A percentile compares a stretch with the other conserved stretches of the same genome.
phyloP scores from a whole-genome alignment of 2,113 vertebrate species.

The Narcine bancroftii region DNA sequence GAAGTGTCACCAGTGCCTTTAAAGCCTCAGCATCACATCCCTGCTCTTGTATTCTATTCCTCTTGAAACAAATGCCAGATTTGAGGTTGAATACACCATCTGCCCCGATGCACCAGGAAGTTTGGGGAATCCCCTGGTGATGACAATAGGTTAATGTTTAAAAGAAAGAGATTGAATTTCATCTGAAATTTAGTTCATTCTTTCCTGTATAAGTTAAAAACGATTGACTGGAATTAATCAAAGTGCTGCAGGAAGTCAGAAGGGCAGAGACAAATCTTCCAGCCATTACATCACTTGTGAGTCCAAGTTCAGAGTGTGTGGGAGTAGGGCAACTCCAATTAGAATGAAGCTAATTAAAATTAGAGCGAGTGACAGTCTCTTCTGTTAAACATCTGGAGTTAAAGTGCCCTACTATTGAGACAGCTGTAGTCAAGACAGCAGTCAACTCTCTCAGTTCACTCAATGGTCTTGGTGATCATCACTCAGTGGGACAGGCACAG shows the following conservation, averaged over 20 bases:
- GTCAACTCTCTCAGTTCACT: neutral
- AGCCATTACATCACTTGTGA: neutral
- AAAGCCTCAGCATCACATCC: no score
- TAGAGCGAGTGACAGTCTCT: neutral
- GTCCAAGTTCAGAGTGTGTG: neutral
- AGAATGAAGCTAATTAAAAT: neutral
- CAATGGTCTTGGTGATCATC: neutral
- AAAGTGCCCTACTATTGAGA: neutral
- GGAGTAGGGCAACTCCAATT: neutral
- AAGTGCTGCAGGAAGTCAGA: neutral
- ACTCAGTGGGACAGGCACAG: neutral
- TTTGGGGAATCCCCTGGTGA: neutral
- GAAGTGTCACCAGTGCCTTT: no score
- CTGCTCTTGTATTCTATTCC: no score
- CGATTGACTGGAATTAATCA: neutral
- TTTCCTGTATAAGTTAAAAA: neutral
- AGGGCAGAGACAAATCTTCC: neutral
- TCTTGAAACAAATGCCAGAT: no score
- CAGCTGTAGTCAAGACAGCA: no score
- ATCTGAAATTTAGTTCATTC: neutral
- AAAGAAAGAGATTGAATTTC: neutral
- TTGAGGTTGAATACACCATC: neutral
- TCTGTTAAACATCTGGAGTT: neutral
- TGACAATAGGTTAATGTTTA: neutral
- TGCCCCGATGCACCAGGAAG: neutral